Conservation (phyloP, 1,140 invertebrate species). For the Mercenaria mercenaria region DNA sequence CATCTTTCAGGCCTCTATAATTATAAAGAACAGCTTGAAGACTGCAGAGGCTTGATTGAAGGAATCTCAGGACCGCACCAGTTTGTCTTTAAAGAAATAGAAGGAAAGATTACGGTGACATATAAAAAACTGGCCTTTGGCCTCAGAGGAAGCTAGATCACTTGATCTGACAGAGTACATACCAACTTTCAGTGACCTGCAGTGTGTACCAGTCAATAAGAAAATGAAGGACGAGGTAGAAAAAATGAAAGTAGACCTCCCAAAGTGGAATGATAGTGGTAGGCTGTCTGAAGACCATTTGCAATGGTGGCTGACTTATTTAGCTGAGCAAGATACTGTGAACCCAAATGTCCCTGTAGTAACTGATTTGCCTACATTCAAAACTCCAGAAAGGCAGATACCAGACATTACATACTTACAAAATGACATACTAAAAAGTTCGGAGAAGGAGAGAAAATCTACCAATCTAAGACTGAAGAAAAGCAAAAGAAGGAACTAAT, state of each 20-base stretch:
- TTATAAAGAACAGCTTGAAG: background rate
- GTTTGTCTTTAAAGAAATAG: background rate
- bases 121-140: background rate
- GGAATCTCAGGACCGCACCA: slow-evolving; percentile 17
- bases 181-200: too few relatives aligned
- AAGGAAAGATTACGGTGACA: background rate
- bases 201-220: background rate
- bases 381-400: too few relatives aligned
- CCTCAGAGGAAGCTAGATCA: background rate
- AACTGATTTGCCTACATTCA: background rate
- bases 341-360: background rate
- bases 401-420: too few relatives aligned
- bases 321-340: background rate
- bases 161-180: background rate
- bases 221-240: background rate
- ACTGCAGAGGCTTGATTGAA: background rate
- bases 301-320: background rate
- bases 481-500: too few relatives aligned
- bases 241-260: background rate
- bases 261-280: background rate
- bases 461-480: too few relatives aligned
- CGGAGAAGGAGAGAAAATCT: too few relatives aligned
- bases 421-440: too few relatives aligned
- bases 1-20: background rate
- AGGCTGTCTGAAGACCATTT: background rate